phyloP scores from a whole-genome alignment of 2,113 vertebrate species.

The Alectura lathami region DNA sequence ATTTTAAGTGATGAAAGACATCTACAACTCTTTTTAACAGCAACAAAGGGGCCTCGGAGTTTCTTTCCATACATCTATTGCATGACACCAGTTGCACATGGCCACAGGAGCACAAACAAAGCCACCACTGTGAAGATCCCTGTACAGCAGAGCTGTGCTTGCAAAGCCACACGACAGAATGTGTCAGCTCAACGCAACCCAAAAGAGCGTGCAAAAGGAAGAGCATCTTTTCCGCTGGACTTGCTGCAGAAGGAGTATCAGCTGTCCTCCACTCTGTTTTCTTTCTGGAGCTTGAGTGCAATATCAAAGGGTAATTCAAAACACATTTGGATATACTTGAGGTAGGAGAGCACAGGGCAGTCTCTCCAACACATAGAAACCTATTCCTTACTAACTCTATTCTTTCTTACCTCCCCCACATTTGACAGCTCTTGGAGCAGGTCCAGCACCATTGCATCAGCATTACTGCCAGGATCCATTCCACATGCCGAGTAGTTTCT shows the following conservation, averaged over 20 bases:
- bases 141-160: background rate
- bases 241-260: background rate
- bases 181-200: background rate
- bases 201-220: background rate
- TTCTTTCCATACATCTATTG: background rate
- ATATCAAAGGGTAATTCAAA: constrained; percentile 35
- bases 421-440: background rate
- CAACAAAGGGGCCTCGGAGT: background rate
- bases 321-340: background rate
- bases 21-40: rapidly evolving
- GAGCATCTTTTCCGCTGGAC: background rate
- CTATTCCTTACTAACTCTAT: background rate
- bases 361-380: background rate
- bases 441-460: background rate
- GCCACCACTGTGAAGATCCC: background rate
- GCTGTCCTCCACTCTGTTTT: background rate
- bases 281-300: background rate
- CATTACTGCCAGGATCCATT: constrained; percentile 24
- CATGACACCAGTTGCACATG: background rate
- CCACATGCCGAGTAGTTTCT: constrained; percentile 38
- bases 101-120: background rate
- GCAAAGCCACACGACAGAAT: background rate
- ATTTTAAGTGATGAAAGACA: background rate
- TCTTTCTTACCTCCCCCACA: background rate
- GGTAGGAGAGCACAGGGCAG: background rate